Base-by-base conservation (phyloP, 2,113 vertebrate genomes). In the Holacanthus passer region DNA sequence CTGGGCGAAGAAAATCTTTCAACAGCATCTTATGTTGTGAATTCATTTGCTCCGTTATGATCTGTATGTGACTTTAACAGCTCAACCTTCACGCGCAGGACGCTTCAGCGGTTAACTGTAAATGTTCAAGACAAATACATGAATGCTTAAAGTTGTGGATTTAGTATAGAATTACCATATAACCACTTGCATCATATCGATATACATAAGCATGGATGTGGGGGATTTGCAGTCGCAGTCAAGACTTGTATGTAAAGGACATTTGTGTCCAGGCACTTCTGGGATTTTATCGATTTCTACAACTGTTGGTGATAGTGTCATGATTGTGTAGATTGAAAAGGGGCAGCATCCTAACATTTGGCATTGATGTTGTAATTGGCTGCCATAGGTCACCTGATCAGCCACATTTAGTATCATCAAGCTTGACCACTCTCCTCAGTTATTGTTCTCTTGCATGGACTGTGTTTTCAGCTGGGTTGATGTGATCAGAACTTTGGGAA, bases 101-200 rank as follows among this genome's bases (percentile, higher is more conserved):
- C 24, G 14, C 24, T n/a, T 65, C 27, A 11, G 29, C 22, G 7
- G 9, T 10, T 8, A 11, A 45, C 24, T 53, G 29, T 19, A 64
- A 41, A 70, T 19, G 50, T 81, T 60, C 27, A 45, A 59, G 24
- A 39, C 32, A 62, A 80, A 55, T 3, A 39, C 48, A 43, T 8
- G 19, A 50, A 63, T 11, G 64, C 63, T 47, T 50, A 9, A 78
- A 29, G 6, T 60, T 35, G 32, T 52, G 35, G 20, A 53, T 64
- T 58, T 59, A 35, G 73, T 74, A 2, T 24, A 27, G n/a, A 22
- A 17, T 55, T 19, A 64, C 9, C 75, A 48, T 71, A 24, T 72
- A 79, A 72, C 53, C 7, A 27, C 22, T 22, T 77, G 56, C 63
- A 73, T 83, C 43, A 53, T 76, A 24, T 64, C 41, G 27, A 78